Base-by-base conservation (phyloP, 2,797 vertebrate genomes). In the Danio aesculapii region DNA sequence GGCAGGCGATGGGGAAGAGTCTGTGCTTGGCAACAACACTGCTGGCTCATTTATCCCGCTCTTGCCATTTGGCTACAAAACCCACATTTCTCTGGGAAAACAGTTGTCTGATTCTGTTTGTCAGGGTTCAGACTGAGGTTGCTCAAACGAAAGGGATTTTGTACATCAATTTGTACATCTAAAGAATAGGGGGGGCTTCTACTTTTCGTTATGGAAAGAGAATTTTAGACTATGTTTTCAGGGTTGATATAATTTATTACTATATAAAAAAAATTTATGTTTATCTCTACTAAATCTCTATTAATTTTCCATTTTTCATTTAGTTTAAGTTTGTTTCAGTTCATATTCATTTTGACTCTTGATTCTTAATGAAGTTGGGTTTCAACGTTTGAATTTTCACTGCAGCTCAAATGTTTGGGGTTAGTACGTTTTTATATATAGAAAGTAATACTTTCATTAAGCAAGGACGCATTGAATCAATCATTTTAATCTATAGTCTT, bases 61-160 rank as follows among this genome's bases (percentile, higher is more conserved):
- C 44, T 43, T 68, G 52, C 63, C 53, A 59, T 79, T 70, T 79
- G 76, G 30, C 46, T 19, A 52, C 46, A 30, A 62, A 43, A 61
- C 58, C 66, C 30, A 50, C 55, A 19, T 39, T 61, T 49, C 12
- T 62, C 66, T 61, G 12, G 16, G 30, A 50, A 70, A 62, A 52
- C 67, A 79, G 57, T 14, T 52, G 57, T 70, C 30, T 70, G n/a
- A 19, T 69, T 44, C 14, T 52, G 55, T 17, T 52, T 62, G 46
- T 79, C 47, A 79, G 67, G 57, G 57, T 52, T 79, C 30, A 70
- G n/a, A 70, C 50, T 62, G n/a, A 52, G 57, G 47, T 43, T 19
- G 13, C 10, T 14, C 30, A 61, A 61, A 70, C 43, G 41, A 77
- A 76, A 64, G 8, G n/a, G 17, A 4, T 4, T 12, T 16, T 46